Evolutionary conservation across 1,140 invertebrate genomes (phyloP).

Genomic region (Papilio polytes): DNA sequence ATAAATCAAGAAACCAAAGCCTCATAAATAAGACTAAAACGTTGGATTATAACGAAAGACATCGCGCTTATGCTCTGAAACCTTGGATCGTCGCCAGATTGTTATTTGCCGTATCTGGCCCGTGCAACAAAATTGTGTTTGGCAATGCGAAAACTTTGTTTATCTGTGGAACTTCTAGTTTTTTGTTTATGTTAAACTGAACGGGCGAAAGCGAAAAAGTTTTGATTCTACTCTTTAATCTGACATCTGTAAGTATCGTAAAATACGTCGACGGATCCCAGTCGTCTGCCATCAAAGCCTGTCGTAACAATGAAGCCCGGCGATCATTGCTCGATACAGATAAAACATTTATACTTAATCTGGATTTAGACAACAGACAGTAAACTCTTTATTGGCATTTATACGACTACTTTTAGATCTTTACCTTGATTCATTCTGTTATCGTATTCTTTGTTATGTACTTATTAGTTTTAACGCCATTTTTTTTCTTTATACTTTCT

Average conservation of each 20-base stretch:
- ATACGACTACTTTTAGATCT: conserved; percentile 15
- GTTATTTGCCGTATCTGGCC: conserved; percentile 38
- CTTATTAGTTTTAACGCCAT: background rate
- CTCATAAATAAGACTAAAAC: conserved; percentile 38
- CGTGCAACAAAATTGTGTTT: conserved; percentile 39
- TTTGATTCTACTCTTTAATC: conserved; percentile 30
- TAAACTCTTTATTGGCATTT: conserved; percentile 31
- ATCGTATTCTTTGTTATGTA: background rate
- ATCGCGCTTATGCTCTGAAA: conserved; percentile 32
- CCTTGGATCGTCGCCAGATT: conserved; percentile 33
- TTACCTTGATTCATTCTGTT: conserved; percentile 8
- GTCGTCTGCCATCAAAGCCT: conserved; percentile 19
- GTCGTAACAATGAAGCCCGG: conserved; percentile 35
- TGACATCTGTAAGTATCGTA: conserved; percentile 37
- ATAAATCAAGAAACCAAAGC: conserved; percentile 20
- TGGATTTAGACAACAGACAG: conserved; percentile 33
- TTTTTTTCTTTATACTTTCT: no score
- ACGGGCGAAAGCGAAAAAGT: conserved; percentile 32
- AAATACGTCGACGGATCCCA: conserved; percentile 15
- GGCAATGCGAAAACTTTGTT: conserved; percentile 40
- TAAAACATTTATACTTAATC: conserved; percentile 40
- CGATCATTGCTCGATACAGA: conserved; percentile 34
- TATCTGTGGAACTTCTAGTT: conserved; percentile 14
- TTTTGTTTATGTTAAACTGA: conserved; percentile 40
- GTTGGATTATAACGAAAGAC: conserved; percentile 39